A percentile compares a stretch with the other conserved stretches of the same genome.
phyloP scores from a whole-genome alignment of 2,797 vertebrate species.

The Betta splendens region DNA sequence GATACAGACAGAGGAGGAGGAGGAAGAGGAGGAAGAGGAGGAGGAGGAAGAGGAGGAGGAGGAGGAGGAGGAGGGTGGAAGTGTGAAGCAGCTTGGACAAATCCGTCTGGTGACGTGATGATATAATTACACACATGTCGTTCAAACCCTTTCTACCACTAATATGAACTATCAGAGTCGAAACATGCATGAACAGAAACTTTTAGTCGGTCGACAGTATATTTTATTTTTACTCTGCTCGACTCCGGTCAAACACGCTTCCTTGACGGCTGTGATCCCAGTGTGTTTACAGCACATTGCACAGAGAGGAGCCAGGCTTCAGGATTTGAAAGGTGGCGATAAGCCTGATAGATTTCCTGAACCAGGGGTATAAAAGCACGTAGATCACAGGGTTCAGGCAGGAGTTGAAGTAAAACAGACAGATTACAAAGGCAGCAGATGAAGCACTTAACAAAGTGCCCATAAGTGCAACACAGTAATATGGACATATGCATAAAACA shows the following conservation, averaged over 20 bases:
- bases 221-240: no score
- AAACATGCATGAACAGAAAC: no score
- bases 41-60: conserved; percentile 35
- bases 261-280: no score
- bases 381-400: conserved; percentile 1
- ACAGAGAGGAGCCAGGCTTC: not conserved
- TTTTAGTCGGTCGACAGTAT: no score
- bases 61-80: conserved; percentile 30
- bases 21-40: conserved; percentile 36
- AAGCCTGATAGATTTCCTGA: conserved; percentile 5
- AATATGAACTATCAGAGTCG: no score
- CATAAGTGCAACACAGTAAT: conserved; percentile 21
- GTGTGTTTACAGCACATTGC: not conserved
- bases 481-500: conserved; percentile 42
- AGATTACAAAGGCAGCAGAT: not conserved
- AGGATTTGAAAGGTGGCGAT: conserved; percentile 8
- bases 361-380: conserved; percentile 6
- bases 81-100: conserved; percentile 32
- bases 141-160: no score
- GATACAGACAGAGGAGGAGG: conserved; percentile 32
- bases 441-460: not conserved
- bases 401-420: conserved; percentile 9
- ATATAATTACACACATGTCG: no score
- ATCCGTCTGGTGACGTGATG: no score
- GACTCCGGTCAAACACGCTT: no score